Evolutionary conservation across 2,113 vertebrate species (phyloP).

Genomic region (Menura novaehollandiae): DNA sequence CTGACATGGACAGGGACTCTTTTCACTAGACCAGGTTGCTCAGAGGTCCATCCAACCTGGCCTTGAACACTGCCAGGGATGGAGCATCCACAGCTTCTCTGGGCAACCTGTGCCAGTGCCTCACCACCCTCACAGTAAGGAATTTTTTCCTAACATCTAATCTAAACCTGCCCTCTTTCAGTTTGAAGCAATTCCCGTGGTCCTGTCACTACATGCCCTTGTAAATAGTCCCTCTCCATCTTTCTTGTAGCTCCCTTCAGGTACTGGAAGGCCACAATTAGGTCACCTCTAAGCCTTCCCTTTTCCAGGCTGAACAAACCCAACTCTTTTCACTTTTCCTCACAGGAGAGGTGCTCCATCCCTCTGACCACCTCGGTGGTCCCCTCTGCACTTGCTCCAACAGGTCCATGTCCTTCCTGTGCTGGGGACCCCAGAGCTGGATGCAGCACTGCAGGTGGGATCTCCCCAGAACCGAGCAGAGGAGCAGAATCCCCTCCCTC

Average conservation of each 20-base stretch:
- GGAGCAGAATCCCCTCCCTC: not conserved
- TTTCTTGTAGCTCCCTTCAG: not conserved
- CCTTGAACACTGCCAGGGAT: not conserved
- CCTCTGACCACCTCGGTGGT: rapidly evolving
- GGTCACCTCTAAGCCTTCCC: not conserved
- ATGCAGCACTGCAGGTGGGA: not conserved
- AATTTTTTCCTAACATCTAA: not conserved
- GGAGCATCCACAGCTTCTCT: not conserved
- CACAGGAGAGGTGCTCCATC: not conserved
- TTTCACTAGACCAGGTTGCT: not conserved
- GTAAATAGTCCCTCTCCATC: not conserved
- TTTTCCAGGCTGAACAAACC: not conserved
- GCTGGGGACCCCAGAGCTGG: not conserved
- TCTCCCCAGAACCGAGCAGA: not conserved
- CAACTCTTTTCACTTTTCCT: not conserved
- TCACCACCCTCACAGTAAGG: not conserved
- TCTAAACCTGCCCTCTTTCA: not conserved
- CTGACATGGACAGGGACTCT: not conserved
- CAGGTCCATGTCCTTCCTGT: not conserved
- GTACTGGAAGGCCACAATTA: not conserved
- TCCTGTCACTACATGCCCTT: not conserved
- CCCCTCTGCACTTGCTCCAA: not conserved
- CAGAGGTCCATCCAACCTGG: not conserved
- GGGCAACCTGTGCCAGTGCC: not conserved
- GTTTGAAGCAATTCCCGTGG: not conserved